Percentiles rank a stretch among this genome's conserved stretches.
Evolutionary conservation across 2,113 vertebrate species (phyloP).

Genomic region (Hemicordylus capensis): DNA sequence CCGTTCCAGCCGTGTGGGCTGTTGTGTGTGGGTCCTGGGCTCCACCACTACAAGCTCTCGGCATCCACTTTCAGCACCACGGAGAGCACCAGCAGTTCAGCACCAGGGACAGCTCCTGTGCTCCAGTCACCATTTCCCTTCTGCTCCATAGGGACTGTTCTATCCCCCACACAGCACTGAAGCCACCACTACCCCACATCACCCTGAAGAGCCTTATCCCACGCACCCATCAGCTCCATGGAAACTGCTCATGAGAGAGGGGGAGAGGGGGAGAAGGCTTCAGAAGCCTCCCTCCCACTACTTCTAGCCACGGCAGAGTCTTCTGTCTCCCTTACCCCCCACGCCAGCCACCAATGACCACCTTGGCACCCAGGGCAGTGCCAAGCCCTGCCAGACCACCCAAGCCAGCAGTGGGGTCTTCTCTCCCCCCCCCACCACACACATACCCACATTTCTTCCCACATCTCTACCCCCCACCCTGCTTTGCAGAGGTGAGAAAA

Average conservation of each 20-base stretch:
- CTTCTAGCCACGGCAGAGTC: neutral
- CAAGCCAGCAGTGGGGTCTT: neutral
- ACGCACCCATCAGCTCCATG: conserved; percentile 14
- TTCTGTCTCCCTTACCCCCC: neutral
- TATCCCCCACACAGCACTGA: neutral
- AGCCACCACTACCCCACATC: neutral
- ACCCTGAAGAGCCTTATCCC: neutral
- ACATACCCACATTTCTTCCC: neutral
- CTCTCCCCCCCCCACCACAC: too few species aligned
- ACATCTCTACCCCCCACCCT: too few species aligned
- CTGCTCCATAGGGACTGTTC: neutral
- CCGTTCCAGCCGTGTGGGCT: neutral
- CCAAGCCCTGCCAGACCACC: neutral
- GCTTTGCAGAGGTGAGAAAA: neutral
- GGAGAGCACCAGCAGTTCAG: neutral
- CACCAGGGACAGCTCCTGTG: neutral
- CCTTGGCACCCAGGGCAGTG: neutral
- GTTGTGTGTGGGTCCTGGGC: neutral
- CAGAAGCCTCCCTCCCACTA: neutral
- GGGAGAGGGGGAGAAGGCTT: neutral
- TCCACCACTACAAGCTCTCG: neutral
- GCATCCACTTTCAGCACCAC: neutral
- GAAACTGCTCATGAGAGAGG: neutral
- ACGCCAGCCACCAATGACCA: neutral
- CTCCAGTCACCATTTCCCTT: neutral